Percentiles rank a stretch among this genome's conserved stretches.
Evolutionary conservation across 2,797 vertebrate species (phyloP).

Genomic region (Parauchenoglanis punctatus): DNA sequence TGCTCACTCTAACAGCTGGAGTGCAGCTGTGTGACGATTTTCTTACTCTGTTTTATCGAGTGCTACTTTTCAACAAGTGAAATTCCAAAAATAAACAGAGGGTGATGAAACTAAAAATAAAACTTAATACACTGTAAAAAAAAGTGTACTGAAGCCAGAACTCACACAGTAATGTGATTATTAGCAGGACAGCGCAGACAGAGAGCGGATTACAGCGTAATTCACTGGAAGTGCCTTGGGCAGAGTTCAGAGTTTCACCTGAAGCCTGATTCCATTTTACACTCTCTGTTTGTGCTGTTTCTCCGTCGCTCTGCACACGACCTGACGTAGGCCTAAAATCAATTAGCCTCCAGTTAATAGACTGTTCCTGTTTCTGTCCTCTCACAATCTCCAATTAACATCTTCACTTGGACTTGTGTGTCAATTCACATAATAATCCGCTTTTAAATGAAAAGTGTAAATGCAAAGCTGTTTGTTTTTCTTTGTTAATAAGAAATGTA

Average conservation of each 20-base stretch:
- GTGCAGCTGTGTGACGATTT: background rate
- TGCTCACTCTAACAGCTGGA: background rate
- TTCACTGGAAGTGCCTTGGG: slow-evolving; percentile 40
- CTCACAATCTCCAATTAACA: slow-evolving; percentile 20
- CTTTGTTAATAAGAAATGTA: background rate
- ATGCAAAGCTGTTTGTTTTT: background rate
- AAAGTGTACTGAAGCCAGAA: background rate
- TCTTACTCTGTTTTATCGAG: background rate
- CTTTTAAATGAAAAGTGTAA: background rate
- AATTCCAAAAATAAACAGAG: background rate
- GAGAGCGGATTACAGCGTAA: background rate
- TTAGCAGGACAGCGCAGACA: background rate
- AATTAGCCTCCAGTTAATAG: slow-evolving; percentile 23
- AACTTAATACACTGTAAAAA: background rate
- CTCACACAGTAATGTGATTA: background rate
- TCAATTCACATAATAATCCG: background rate
- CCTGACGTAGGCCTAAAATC: slow-evolving; percentile 11
- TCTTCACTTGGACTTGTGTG: background rate
- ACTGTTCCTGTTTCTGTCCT: slow-evolving; percentile 13
- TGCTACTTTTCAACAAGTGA: background rate
- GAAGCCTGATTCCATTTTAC: slow-evolving; percentile 43
- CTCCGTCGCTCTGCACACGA: slow-evolving; percentile 20
- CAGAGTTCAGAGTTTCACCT: slow-evolving; percentile 48
- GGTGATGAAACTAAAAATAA: background rate
- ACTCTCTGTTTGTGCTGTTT: slow-evolving; percentile 37